Evolutionary conservation across 2,888 invertebrate genomes (phyloP), one percentile per base, ranked within the genome.

Genomic region (Odontomyia ornata): DNA sequence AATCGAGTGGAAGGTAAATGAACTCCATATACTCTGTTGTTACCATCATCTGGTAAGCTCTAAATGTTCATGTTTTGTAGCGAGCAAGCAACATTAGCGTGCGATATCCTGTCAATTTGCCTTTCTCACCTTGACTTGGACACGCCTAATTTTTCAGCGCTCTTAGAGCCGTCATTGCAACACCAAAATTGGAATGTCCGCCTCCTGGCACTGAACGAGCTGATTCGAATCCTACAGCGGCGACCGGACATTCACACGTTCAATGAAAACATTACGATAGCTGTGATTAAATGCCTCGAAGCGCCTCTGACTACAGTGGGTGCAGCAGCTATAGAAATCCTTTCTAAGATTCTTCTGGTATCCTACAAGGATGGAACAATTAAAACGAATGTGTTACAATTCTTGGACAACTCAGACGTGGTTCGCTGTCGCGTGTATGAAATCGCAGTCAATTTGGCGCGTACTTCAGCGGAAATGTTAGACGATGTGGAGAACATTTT

Each of bases 161-260:
- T 90, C 72, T 84, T 93, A 28, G 90, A 90, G 85, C 88, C 89
- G 80, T 88, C 92, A 56, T 85, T 94, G 52, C 86, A 88, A 0
- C 92, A 94, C 85, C 89, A 90, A 15, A 89, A 89, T 80, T 82
- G 88, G n/a, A 88, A 88, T 81, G 91, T 93, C 0, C 89, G 92
- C 77, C 86, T 88, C 79, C 88, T 92, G 81, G 92, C 92, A 25
- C 83, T 93, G 43, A 89, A 89, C 81, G 91, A 91, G 86, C 90
- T 93, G 81, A 81, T 84, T 27, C 81, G 81, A 4, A 82, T 83
- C 60, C 43, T 86, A 1, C 73, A 77, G 0, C 79, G 79, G 0
- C 80, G 81, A 13, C 76, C 80, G 4, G 30, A 43, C 11, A 67
- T 75, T n/a, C 43, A 65, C 7, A 43, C 52, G 15, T 30, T 77